Evolutionary conservation across 2,113 vertebrate genomes (phyloP).

Genomic region (Fulica atra): DNA sequence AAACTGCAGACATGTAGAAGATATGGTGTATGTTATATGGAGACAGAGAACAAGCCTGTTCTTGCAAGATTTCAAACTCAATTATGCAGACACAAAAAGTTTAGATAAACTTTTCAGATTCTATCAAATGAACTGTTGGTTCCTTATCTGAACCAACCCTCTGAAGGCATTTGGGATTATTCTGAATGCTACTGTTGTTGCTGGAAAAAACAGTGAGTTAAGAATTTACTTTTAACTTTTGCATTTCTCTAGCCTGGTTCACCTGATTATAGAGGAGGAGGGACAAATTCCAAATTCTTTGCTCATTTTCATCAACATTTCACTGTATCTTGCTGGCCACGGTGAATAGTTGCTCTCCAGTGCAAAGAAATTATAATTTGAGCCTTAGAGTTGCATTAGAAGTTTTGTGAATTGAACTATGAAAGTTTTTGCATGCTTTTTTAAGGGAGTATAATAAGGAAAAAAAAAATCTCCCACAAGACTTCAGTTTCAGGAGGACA

Average conservation of each 20-base stretch:
- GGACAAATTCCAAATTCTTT: background rate
- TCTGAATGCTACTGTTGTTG: background rate
- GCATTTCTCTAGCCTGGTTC: background rate
- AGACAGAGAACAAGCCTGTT: conserved; percentile 3
- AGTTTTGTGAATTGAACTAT: background rate
- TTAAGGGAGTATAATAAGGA: background rate
- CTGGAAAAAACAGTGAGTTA: background rate
- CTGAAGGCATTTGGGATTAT: conserved; percentile 14
- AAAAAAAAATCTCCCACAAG: fast-evolving
- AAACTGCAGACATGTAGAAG: conserved; percentile 10
- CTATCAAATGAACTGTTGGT: conserved; percentile 42
- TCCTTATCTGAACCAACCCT: conserved; percentile 49
- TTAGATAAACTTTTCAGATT: conserved; percentile 40
- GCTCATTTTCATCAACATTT: background rate
- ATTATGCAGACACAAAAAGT: conserved; percentile 32
- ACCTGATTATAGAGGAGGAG: background rate
- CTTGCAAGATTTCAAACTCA: conserved; percentile 48
- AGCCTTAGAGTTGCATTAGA: background rate
- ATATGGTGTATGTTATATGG: background rate
- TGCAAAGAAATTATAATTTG: background rate
- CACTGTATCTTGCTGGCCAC: background rate
- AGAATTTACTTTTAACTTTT: conserved; percentile 4
- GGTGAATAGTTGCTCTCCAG: background rate
- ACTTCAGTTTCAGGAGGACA: background rate
- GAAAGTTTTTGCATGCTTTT: background rate